These are phyloP conservation scores for Otus sunia DNA, from an alignment of 2,113 vertebrate genomes.

Conservation along the genomic window DNA sequence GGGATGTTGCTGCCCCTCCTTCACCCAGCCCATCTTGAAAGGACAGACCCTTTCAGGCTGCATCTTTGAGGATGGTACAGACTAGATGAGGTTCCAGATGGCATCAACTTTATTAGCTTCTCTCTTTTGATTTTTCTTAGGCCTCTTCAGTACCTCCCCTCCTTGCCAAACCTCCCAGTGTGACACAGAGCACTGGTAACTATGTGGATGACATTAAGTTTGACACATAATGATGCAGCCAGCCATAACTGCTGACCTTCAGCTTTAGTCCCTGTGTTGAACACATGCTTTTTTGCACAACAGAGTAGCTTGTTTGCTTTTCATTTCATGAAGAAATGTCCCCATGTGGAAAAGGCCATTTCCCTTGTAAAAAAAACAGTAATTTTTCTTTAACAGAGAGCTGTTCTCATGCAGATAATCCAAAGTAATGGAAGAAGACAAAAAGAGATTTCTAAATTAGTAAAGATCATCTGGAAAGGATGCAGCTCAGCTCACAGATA, in stretches of 20 bases:
- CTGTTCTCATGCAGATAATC: background rate
- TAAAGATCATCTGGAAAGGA: background rate
- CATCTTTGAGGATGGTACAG: background rate
- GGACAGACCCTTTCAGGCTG: background rate
- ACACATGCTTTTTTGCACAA: background rate
- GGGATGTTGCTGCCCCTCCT: background rate
- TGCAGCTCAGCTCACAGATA: background rate
- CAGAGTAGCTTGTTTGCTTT: background rate
- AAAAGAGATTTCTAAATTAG: background rate
- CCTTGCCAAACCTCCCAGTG: background rate
- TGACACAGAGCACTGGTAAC: background rate
- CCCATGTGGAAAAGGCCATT: background rate
- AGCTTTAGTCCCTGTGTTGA: background rate
- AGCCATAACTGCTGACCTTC: background rate
- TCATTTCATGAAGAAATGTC: background rate
- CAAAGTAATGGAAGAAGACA: background rate
- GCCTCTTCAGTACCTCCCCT: background rate
- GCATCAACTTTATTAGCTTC: background rate
- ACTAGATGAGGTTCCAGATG: background rate
- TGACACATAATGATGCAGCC: conserved; percentile 11
- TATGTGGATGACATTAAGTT: conserved; percentile 1
- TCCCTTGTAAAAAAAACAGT: background rate
- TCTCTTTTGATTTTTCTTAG: conserved; percentile 25
- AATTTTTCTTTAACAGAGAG: background rate
- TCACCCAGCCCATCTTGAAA: background rate